These are phyloP conservation scores for Ceratoteleas bidentatus DNA, from an alignment of 1,140 invertebrate species.

Conservation along the genomic window DNA sequence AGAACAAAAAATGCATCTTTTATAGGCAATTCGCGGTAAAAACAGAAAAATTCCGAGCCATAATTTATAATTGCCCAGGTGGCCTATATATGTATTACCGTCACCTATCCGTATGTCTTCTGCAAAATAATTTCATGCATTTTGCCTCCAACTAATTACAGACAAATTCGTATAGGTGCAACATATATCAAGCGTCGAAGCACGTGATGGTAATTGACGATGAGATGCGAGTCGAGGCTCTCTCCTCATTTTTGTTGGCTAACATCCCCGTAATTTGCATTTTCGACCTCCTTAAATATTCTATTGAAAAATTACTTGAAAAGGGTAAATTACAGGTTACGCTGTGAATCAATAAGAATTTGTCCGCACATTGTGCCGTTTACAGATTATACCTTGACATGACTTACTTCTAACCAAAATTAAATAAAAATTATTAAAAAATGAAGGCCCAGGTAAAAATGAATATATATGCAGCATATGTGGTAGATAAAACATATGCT, in stretches of 20 bases:
- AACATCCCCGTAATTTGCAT: constrained; percentile 39
- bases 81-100: too few species aligned
- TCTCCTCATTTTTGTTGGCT: constrained; percentile 18
- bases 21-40: not conserved
- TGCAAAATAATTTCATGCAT: constrained; percentile 14
- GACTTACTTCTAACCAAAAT: too few species aligned
- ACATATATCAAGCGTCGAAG: constrained; percentile 12
- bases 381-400: not conserved
- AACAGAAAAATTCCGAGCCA: too few species aligned
- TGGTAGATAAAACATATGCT: too few species aligned
- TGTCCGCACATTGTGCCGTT: constrained; percentile 21
- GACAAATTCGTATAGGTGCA: constrained; percentile 17
- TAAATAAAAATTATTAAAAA: too few species aligned
- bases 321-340: constrained; percentile 20
- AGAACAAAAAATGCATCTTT: not conserved
- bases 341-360: constrained; percentile 23
- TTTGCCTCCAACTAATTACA: constrained; percentile 20
- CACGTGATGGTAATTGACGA: constrained; percentile 21
- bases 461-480: too few species aligned
- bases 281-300: constrained; percentile 31
- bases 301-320: not conserved
- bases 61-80: too few species aligned
- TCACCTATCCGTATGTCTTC: not conserved
- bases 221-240: constrained; percentile 3
- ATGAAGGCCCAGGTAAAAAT: too few species aligned